These are phyloP conservation scores for Zaprionus camerounensis DNA, from an alignment of 1,140 invertebrate species.

Conservation along the genomic window DNA sequence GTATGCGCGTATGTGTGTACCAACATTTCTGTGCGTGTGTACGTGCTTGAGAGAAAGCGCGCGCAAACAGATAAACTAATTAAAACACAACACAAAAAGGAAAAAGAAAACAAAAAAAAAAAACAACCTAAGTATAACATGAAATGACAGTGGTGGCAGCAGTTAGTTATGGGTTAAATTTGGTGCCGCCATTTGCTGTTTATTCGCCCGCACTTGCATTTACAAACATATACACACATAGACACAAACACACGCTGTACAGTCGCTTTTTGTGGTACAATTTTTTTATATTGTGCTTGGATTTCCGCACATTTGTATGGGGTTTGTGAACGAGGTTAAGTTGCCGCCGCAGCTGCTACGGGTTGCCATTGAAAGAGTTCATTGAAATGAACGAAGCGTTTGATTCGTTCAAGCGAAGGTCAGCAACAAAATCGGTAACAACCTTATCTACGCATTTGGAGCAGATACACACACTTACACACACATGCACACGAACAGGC, in stretches of 20 bases:
- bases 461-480: conserved; percentile 15
- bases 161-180: conserved; percentile 21
- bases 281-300: conserved; percentile 4
- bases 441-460: conserved; percentile 47
- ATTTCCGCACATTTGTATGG: conserved; percentile 57
- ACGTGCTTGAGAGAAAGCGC: conserved; percentile 68
- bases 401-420: conserved; percentile 63
- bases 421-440: conserved; percentile 63
- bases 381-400: conserved; percentile 52
- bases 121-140: conserved; percentile 32
- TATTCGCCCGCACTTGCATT: conserved; percentile 11
- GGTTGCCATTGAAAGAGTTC: conserved; percentile 74
- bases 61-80: conserved; percentile 62
- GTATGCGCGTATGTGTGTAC: conserved; percentile 26
- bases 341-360: conserved; percentile 20
- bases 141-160: conserved; percentile 16
- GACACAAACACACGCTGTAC: not conserved
- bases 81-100: conserved; percentile 19
- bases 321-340: conserved; percentile 56
- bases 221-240: not conserved
- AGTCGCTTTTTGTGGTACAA: not conserved
- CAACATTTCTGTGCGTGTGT: conserved; percentile 27
- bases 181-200: conserved; percentile 30
- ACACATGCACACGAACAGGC: not conserved
- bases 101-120: conserved; percentile 20